Conservation (phyloP, 2,113 vertebrate genomes). For the Plecotus auritus region DNA sequence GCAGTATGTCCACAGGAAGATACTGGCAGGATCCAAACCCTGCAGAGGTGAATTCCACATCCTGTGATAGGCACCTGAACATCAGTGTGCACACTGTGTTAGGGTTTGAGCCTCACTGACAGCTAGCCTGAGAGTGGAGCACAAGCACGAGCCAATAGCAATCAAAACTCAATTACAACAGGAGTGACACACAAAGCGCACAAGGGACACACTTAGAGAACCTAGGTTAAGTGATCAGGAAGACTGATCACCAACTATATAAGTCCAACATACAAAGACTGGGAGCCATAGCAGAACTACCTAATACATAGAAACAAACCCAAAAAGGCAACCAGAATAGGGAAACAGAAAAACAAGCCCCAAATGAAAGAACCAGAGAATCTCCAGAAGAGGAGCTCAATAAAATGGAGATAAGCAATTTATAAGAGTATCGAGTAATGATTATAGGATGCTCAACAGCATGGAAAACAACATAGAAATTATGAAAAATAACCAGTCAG, state of each 20-base stretch:
- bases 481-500: not conserved
- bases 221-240: not conserved
- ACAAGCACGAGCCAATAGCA: not conserved
- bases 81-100: not conserved
- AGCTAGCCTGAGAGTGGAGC: not conserved
- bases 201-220: not conserved
- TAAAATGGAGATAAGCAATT: not conserved
- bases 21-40: not conserved
- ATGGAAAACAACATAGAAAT: not conserved
- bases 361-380: not conserved
- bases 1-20: not conserved
- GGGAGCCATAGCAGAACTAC: not conserved
- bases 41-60: not conserved
- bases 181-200: not conserved
- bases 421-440: not conserved
- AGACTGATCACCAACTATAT: not conserved
- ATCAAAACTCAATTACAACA: not conserved
- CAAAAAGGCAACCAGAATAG: not conserved
- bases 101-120: not conserved
- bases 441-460: not conserved
- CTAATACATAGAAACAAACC: not conserved
- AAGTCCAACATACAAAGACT: not conserved
- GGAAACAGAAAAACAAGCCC: not conserved
- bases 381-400: not conserved
- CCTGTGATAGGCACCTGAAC: not conserved